Conservation (phyloP, 2,113 vertebrate genomes). For the Zeus faber region DNA sequence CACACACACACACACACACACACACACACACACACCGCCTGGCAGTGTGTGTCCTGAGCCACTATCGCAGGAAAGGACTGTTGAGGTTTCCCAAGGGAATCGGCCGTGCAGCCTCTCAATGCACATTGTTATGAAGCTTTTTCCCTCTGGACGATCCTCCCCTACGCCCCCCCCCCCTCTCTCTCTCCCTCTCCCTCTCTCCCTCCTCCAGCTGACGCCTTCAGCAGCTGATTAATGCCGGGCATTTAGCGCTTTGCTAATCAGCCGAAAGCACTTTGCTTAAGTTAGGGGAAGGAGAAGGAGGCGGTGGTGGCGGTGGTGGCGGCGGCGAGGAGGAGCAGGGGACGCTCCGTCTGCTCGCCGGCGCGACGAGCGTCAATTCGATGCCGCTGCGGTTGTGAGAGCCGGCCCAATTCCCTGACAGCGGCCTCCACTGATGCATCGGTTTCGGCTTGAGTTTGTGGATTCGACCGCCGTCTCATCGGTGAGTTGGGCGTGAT, state of each 20-base stretch:
- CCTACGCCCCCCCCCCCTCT: constrained; percentile 11
- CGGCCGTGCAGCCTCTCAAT: constrained; percentile 40
- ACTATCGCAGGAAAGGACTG: constrained; percentile 56
- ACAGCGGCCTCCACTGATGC: too few relatives aligned
- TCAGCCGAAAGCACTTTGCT: constrained; percentile 47
- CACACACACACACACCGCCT: background rate
- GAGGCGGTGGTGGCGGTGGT: too few relatives aligned
- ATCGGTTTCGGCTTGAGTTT: too few relatives aligned
- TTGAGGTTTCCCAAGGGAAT: constrained; percentile 56
- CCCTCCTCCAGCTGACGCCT: constrained; percentile 27
- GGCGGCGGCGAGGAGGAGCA: too few relatives aligned
- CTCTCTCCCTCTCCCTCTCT: background rate
- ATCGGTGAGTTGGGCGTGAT: too few relatives aligned
- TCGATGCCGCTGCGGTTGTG: too few relatives aligned
- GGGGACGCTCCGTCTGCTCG: too few relatives aligned
- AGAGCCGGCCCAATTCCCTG: too few relatives aligned
- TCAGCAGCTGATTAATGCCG: constrained; percentile 49
- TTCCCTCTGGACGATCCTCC: constrained; percentile 47
- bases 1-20: background rate
- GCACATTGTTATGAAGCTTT: constrained; percentile 60
- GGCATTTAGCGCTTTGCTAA: constrained; percentile 38
- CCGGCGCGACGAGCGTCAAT: too few relatives aligned
- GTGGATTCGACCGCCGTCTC: too few relatives aligned
- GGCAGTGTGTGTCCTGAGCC: constrained; percentile 8
- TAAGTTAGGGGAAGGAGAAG: too few relatives aligned